Evolutionary conservation across 2,888 invertebrate species (phyloP).

Genomic region (Drosophila ezoana): DNA sequence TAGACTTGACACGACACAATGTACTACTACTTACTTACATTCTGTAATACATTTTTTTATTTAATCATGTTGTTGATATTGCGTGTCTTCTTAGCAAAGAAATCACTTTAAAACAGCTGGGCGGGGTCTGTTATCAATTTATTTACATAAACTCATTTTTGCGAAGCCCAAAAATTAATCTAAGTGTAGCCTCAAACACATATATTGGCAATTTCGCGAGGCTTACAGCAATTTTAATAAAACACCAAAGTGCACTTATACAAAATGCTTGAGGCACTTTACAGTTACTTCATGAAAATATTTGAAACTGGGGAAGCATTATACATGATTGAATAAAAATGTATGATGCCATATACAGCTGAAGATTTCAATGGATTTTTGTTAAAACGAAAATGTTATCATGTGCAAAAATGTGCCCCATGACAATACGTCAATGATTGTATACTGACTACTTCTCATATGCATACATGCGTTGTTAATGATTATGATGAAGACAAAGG

Average conservation of each 20-base stretch:
- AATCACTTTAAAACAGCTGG: background rate
- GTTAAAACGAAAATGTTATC: constrained; percentile 3
- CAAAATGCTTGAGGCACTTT: constrained; percentile 49
- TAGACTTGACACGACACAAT: background rate
- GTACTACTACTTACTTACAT: too few relatives aligned
- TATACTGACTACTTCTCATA: background rate
- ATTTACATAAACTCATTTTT: constrained; percentile 26
- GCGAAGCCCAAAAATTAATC: constrained; percentile 24
- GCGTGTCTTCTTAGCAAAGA: background rate
- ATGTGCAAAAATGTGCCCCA: constrained; percentile 13
- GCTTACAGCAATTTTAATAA: constrained; percentile 44
- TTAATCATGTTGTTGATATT: constrained; percentile 1
- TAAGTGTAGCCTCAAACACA: constrained; percentile 20
- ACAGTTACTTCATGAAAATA: constrained; percentile 31
- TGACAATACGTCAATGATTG: constrained; percentile 20
- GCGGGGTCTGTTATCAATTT: constrained; percentile 6
- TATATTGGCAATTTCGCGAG: constrained; percentile 32
- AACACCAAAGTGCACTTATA: constrained; percentile 62
- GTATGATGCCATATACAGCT: constrained; percentile 6
- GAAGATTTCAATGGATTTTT: constrained; percentile 27
- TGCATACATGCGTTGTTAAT: background rate
- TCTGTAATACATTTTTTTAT: background rate
- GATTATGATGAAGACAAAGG: background rate
- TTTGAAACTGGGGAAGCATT: constrained; percentile 39
- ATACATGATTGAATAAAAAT: constrained; percentile 10